Conservation (phyloP, 2,888 invertebrate species). For the Phyllotreta striolata region DNA sequence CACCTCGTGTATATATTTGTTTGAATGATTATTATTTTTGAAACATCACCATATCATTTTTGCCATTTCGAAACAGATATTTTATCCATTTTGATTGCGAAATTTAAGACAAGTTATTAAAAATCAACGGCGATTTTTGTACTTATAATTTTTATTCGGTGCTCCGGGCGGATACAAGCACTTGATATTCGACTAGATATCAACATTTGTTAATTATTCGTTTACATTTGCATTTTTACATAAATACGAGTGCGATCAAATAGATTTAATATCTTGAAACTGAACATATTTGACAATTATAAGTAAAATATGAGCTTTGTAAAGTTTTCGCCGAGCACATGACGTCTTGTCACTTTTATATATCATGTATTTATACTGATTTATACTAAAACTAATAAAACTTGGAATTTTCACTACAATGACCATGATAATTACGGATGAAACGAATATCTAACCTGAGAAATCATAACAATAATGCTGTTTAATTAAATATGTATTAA, state of each 20-base stretch:
- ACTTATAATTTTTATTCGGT: too few relatives aligned
- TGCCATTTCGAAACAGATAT: too few relatives aligned
- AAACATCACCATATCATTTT: not conserved
- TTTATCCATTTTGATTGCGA: too few relatives aligned
- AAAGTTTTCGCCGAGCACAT: constrained; percentile 50
- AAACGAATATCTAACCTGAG: constrained; percentile 50
- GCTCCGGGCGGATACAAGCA: too few relatives aligned
- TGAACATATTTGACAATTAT: not conserved
- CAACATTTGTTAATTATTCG: not conserved
- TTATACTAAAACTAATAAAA: constrained; percentile 58
- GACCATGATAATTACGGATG: constrained; percentile 50
- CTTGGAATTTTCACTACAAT: constrained; percentile 60
- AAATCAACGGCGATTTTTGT: not conserved
- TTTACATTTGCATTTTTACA: not conserved
- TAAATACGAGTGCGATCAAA: too few relatives aligned
- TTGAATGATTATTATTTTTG: not conserved
- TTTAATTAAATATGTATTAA: constrained; percentile 55
- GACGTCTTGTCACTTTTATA: constrained; percentile 57
- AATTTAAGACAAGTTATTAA: too few relatives aligned
- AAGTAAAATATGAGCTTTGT: not conserved
- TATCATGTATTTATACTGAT: constrained; percentile 62
- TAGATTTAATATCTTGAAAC: too few relatives aligned
- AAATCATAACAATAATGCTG: constrained; percentile 59
- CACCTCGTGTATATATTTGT: too few relatives aligned
- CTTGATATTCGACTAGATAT: too few relatives aligned